Evolutionary conservation across 2,113 vertebrate species (phyloP).

Genomic region (Protobothrops flavoviridis): DNA sequence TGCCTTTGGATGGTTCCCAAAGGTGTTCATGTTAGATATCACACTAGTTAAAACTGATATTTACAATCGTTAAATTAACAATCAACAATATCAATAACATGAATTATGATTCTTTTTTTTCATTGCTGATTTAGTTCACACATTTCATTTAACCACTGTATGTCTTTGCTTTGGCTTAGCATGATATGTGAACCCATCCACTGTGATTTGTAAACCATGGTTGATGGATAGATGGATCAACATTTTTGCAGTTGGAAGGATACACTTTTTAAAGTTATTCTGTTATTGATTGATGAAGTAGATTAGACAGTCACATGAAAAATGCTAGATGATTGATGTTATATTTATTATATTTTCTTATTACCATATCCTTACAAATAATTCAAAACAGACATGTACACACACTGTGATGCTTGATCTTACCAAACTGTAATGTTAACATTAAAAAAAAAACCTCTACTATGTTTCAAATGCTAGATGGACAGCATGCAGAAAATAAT

Average conservation of each 20-base stretch:
- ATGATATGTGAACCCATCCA: not conserved
- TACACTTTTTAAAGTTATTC: not conserved
- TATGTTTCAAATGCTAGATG: not conserved
- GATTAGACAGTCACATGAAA: not conserved
- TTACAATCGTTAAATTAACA: not conserved
- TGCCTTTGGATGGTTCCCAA: not conserved
- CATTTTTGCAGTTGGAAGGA: not conserved
- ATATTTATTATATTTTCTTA: not conserved
- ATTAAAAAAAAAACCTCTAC: conserved; percentile 1
- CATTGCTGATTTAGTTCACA: not conserved
- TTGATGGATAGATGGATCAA: not conserved
- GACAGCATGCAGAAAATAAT: not conserved
- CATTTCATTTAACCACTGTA: not conserved
- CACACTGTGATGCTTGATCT: not conserved
- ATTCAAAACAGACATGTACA: not conserved
- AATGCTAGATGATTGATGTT: not conserved
- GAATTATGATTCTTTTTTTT: not conserved
- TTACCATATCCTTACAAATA: not conserved
- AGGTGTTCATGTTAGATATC: not conserved
- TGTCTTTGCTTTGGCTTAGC: not conserved
- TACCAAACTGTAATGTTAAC: not conserved
- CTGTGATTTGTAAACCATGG: not conserved
- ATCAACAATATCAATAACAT: not conserved
- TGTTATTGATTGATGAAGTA: not conserved
- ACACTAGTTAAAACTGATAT: not conserved